Conservation (phyloP, 2,888 invertebrate species). For the Xylocampa areola region DNA sequence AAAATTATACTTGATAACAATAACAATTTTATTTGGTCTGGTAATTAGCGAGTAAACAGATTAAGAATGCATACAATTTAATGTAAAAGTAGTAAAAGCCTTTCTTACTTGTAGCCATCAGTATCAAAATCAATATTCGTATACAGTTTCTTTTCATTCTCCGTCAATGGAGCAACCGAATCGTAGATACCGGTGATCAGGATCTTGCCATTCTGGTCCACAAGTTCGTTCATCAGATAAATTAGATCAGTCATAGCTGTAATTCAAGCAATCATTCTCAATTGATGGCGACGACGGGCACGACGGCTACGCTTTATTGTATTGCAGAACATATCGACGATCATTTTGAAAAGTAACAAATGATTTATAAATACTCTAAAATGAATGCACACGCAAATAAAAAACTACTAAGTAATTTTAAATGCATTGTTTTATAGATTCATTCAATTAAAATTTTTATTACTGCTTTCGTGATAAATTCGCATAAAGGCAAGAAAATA, state of each 20-base stretch:
- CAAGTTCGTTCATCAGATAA: conserved; percentile 94
- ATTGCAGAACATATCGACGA: conserved; percentile 4
- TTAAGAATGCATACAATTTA: neutral
- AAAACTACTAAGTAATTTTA: no score
- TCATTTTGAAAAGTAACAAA: conserved; percentile 6
- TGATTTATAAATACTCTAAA: no score
- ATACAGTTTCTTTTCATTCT: conserved; percentile 93
- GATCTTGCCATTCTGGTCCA: conserved; percentile 96
- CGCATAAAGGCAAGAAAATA: no score
- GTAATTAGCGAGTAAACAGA: no score
- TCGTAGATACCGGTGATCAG: conserved; percentile 95
- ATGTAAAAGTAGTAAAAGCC: neutral
- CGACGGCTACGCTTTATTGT: conserved; percentile 7
- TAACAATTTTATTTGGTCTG: no score
- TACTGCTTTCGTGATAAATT: no score
- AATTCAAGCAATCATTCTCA: conserved; percentile 58
- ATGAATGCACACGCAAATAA: no score
- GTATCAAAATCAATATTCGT: conserved; percentile 96
- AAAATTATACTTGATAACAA: no score
- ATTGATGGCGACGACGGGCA: conserved; percentile 20
- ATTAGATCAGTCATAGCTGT: conserved; percentile 97
- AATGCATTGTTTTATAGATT: no score
- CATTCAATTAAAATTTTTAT: no score
- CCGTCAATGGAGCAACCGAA: conserved; percentile 93
- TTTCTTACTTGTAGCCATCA: conserved; percentile 91